phyloP scores from a whole-genome alignment of 2,113 vertebrate species.

The Otolemur garnettii region DNA sequence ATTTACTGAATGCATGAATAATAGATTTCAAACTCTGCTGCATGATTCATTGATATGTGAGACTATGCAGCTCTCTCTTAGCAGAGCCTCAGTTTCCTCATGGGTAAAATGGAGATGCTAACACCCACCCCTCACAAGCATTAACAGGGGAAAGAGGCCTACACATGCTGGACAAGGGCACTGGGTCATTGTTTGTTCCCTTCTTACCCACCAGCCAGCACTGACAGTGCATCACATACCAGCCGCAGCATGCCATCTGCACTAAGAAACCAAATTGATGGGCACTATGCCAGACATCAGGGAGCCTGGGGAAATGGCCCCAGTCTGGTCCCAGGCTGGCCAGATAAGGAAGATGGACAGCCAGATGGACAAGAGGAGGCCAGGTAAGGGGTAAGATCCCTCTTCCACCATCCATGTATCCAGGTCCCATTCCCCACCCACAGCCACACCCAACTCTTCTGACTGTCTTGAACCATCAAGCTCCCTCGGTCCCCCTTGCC shows the following conservation, averaged over 20 bases:
- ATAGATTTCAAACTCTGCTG: background rate
- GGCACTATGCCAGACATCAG: background rate
- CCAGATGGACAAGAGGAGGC: background rate
- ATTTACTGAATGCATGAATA: background rate
- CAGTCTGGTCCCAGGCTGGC: background rate
- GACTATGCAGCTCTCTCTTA: background rate
- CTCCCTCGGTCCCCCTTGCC: background rate
- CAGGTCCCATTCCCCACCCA: no score
- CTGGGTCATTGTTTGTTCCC: background rate
- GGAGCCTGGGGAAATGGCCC: background rate
- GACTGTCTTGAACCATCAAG: background rate
- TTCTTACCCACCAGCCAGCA: background rate
- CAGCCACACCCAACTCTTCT: background rate
- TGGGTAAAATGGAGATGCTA: background rate
- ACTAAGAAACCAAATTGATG: background rate
- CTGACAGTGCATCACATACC: rapidly evolving
- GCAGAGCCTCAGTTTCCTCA: background rate
- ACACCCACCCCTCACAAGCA: background rate
- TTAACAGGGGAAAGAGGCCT: background rate
- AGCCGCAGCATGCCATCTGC: no score
- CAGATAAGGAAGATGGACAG: background rate
- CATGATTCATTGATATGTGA: background rate
- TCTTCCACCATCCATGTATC: background rate
- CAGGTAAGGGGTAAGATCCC: background rate
- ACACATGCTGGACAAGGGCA: no score